Evolutionary conservation across 2,797 vertebrate species (phyloP).

Genomic region (Anas capensis): DNA sequence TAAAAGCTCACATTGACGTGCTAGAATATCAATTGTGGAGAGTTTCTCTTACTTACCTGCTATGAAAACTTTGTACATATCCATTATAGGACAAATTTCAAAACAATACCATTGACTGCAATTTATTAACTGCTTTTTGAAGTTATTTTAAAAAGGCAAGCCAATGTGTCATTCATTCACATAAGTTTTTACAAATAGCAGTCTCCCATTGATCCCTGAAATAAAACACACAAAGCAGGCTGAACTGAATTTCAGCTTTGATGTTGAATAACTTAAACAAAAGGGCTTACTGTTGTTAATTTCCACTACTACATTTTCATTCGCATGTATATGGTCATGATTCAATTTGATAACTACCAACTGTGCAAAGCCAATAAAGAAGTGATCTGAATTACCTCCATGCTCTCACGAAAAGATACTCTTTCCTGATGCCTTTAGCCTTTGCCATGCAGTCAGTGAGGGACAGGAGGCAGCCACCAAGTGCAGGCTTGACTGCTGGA

Average conservation of each 20-base stretch:
- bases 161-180: rapidly evolving
- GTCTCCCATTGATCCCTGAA: neutral
- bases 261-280: neutral
- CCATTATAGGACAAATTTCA: neutral
- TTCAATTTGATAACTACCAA: neutral
- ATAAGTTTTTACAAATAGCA: neutral
- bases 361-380: neutral
- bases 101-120: neutral
- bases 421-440: neutral
- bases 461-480: neutral
- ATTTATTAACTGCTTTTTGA: neutral
- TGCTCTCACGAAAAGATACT: neutral
- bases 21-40: neutral
- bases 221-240: neutral
- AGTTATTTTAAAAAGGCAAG: neutral
- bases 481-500: neutral
- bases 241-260: neutral
- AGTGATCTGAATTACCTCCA: neutral
- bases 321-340: neutral
- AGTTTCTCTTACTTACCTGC: neutral
- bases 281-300: neutral
- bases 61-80: neutral
- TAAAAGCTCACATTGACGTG: neutral
- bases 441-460: neutral
- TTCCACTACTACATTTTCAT: neutral